Percentiles rank a stretch among this genome's conserved stretches.
Conservation (phyloP, 2,113 vertebrate genomes). For the Calypte anna region DNA sequence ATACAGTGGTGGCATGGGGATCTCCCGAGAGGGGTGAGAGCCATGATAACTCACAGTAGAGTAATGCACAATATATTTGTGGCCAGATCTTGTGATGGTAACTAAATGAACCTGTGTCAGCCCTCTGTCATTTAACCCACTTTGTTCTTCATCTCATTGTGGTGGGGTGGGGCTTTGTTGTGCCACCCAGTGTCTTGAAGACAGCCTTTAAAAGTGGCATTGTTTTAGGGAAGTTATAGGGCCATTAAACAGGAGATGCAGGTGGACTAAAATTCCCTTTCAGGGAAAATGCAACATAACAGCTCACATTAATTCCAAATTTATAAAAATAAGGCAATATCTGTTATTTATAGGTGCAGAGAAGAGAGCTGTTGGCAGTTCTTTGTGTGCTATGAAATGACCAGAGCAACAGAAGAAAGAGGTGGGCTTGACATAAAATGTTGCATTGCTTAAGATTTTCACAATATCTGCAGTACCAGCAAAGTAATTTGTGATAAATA, state of each 20-base stretch:
- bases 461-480: not conserved
- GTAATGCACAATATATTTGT: constrained; percentile 77
- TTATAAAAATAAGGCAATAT: constrained; percentile 56
- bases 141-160: constrained; percentile 40
- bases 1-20: constrained; percentile 85
- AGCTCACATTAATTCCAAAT: constrained; percentile 18
- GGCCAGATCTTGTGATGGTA: constrained; percentile 78
- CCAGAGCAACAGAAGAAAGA: constrained; percentile 7
- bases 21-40: constrained; percentile 83
- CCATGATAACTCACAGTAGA: constrained; percentile 81
- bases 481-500: constrained; percentile 54
- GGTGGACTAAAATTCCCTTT: constrained; percentile 16
- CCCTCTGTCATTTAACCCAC: constrained; percentile 45
- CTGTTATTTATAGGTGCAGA: constrained; percentile 57
- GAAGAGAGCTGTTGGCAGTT: constrained; percentile 62
- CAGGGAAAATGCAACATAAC: not conserved
- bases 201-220: not conserved
- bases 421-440: constrained; percentile 47
- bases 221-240: not conserved
- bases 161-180: not conserved
- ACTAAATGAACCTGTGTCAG: constrained; percentile 63
- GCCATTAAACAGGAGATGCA: constrained; percentile 19
- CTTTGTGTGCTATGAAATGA: constrained; percentile 59
- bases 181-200: not conserved
- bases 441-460: constrained; percentile 36